A percentile compares a stretch with the other conserved stretches of the same genome.
Conservation (phyloP, 2,113 vertebrate genomes). For the Herpailurus yagouaroundi region DNA sequence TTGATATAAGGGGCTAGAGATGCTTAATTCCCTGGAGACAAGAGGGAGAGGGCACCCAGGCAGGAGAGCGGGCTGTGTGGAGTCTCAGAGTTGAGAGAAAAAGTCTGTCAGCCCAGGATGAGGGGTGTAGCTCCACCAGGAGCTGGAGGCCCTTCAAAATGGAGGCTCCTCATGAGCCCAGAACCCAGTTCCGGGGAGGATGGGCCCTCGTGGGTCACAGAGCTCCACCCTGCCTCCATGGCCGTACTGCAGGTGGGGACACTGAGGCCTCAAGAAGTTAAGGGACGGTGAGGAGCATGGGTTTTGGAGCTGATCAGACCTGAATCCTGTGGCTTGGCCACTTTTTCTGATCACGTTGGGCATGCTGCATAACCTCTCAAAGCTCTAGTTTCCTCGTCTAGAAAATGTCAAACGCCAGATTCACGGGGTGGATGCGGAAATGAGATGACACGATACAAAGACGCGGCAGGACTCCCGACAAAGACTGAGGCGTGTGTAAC, state of each 20-base stretch:
- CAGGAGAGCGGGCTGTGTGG: not conserved
- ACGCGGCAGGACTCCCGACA: not conserved
- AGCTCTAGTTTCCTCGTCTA: not conserved
- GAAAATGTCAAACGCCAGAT: not conserved
- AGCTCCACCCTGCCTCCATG: not conserved
- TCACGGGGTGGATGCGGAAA: not conserved
- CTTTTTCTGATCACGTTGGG: not conserved
- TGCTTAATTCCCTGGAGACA: not conserved
- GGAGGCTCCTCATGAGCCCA: not conserved
- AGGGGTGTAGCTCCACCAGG: not conserved
- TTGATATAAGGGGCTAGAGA: not conserved
- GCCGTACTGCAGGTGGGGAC: not conserved
- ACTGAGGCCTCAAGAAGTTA: not conserved
- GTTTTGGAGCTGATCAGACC: not conserved
- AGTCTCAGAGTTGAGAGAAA: not conserved
- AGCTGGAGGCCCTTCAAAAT: not conserved
- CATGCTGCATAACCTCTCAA: not conserved
- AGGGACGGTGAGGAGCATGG: not conserved
- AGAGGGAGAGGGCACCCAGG: not conserved
- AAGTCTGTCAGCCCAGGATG: not conserved
- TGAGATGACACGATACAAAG: fast-evolving
- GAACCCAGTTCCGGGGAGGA: not conserved
- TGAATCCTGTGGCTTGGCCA: not conserved
- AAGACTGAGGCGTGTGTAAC: not conserved
- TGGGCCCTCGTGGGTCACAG: not conserved